Percentiles rank a stretch among this genome's conserved stretches.
phyloP scores from a whole-genome alignment of 2,888 invertebrate genomes.

The Dicyrtoma fusca region DNA sequence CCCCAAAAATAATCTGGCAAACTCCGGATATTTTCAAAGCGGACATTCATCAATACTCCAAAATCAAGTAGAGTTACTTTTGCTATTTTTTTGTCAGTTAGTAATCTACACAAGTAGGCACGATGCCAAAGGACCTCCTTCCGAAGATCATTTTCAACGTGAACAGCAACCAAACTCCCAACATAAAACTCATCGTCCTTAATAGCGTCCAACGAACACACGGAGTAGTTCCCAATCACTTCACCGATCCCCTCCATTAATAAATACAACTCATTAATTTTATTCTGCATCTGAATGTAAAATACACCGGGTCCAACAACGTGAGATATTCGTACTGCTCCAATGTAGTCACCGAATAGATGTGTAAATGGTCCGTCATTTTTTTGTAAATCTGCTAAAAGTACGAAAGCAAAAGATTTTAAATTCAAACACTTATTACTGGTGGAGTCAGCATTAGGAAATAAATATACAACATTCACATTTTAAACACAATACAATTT shows the following conservation, averaged over 20 bases:
- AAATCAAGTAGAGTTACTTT: slow-evolving; percentile 19
- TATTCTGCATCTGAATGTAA: no score
- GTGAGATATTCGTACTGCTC: no score
- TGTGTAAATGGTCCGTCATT: no score
- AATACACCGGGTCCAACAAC: no score
- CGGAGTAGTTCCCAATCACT: background rate
- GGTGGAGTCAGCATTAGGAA: no score
- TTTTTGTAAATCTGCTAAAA: no score
- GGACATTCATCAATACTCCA: background rate
- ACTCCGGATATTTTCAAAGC: background rate
- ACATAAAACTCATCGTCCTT: background rate
- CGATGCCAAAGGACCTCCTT: background rate
- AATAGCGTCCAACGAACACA: no score
- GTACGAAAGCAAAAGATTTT: no score
- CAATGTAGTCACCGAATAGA: no score
- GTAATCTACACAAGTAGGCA: background rate
- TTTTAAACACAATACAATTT: no score
- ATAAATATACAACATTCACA: no score
- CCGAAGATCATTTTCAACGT: background rate
- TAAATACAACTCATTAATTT: background rate
- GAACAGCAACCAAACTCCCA: background rate
- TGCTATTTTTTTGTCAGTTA: background rate
- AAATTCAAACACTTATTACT: no score
- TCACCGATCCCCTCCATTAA: background rate
- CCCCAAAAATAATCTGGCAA: slow-evolving; percentile 5